Evolutionary conservation across 1,140 invertebrate genomes (phyloP).

Genomic region (Brachionus plicatilis): DNA sequence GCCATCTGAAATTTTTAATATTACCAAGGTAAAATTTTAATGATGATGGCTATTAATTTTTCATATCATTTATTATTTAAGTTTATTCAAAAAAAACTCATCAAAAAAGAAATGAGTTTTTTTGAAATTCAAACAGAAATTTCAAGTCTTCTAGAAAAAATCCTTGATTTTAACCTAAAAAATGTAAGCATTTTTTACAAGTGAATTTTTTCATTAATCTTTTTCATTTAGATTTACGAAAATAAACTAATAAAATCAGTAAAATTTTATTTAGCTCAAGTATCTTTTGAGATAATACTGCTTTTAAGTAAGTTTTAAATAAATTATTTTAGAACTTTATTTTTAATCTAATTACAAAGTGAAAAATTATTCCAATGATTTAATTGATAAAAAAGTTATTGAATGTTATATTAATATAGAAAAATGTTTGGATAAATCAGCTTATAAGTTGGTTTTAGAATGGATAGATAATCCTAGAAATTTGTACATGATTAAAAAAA

Average conservation of each 20-base stretch:
- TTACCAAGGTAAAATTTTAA: not conserved
- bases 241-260: conserved; percentile 11
- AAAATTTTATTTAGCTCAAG: conserved; percentile 9
- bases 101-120: not conserved
- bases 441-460: not conserved
- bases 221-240: not conserved
- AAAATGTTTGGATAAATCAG: not conserved
- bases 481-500: not conserved
- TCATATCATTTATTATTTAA: not conserved
- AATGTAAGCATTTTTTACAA: not conserved
- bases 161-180: not conserved
- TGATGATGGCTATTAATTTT: not conserved
- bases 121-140: not conserved
- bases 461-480: not conserved
- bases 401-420: not conserved
- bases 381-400: not conserved
- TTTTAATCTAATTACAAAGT: not conserved
- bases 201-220: not conserved
- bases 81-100: not conserved
- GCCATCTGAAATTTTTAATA: conserved; percentile 14
- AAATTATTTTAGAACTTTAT: not conserved
- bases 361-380: not conserved
- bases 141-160: not conserved
- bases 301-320: not conserved
- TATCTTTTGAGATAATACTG: not conserved